These are phyloP conservation scores for Tanypteryx hageni DNA, from an alignment of 2,888 invertebrate genomes.

Conservation along the genomic window DNA sequence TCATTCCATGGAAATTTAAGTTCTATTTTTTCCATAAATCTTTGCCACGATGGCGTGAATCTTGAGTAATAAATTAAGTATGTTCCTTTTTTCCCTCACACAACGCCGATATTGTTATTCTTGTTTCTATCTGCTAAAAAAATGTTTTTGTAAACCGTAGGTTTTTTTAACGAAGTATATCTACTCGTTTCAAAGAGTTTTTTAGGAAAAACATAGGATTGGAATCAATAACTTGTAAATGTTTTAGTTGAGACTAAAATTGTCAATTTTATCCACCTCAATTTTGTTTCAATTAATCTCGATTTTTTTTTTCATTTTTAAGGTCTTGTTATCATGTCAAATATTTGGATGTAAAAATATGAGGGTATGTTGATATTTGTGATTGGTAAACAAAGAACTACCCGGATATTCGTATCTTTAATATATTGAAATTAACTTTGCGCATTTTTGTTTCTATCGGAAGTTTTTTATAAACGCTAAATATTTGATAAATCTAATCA, in stretches of 20 bases:
- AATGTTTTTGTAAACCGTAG: no score
- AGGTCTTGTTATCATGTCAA: background rate
- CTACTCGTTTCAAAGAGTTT: no score
- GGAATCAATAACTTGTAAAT: no score
- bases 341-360: background rate
- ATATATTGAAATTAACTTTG: background rate
- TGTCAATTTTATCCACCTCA: background rate
- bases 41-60: no score
- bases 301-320: background rate
- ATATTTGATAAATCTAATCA: background rate
- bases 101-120: no score
- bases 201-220: no score
- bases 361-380: background rate
- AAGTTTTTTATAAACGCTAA: background rate
- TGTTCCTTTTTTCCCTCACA: no score
- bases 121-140: no score
- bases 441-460: background rate
- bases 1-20: no score
- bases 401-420: background rate
- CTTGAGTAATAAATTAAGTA: no score
- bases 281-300: constrained; percentile 10
- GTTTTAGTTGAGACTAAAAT: background rate
- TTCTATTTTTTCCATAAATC: no score
- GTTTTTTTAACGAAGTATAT: no score
- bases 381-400: background rate